phyloP scores from a whole-genome alignment of 2,113 vertebrate genomes.

The Epinephelus moara region DNA sequence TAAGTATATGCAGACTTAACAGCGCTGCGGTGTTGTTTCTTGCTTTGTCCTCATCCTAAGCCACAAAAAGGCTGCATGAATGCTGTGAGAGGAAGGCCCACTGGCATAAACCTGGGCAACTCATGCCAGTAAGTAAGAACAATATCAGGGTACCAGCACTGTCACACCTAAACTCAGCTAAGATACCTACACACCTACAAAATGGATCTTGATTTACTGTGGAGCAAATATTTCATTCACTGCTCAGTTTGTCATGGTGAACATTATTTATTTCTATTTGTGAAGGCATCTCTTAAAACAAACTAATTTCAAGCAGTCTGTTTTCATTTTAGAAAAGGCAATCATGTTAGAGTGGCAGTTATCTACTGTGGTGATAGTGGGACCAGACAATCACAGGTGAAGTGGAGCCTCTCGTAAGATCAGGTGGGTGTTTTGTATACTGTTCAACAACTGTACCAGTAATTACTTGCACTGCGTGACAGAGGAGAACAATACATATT shows the following conservation, averaged over 20 bases:
- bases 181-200: neutral
- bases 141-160: neutral
- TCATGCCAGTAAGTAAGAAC: neutral
- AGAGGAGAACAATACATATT: slow-evolving; percentile 3
- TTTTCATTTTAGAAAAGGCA: slow-evolving; percentile 44
- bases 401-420: slow-evolving; percentile 49
- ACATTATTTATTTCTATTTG: neutral
- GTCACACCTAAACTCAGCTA: neutral
- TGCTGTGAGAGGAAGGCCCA: neutral
- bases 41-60: slow-evolving; percentile 10
- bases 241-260: neutral
- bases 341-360: slow-evolving; percentile 19
- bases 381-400: slow-evolving; percentile 43
- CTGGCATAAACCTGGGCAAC: neutral
- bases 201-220: neutral
- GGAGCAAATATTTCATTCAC: neutral
- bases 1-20: neutral
- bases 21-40: neutral
- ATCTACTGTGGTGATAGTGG: slow-evolving; percentile 18
- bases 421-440: slow-evolving; percentile 44
- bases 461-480: neutral
- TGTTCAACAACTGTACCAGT: slow-evolving; percentile 33
- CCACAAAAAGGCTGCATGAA: neutral
- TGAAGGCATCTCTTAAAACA: neutral
- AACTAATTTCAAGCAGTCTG: neutral